phyloP scores from a whole-genome alignment of 1,140 invertebrate genomes.

The Drosophila dunni region DNA sequence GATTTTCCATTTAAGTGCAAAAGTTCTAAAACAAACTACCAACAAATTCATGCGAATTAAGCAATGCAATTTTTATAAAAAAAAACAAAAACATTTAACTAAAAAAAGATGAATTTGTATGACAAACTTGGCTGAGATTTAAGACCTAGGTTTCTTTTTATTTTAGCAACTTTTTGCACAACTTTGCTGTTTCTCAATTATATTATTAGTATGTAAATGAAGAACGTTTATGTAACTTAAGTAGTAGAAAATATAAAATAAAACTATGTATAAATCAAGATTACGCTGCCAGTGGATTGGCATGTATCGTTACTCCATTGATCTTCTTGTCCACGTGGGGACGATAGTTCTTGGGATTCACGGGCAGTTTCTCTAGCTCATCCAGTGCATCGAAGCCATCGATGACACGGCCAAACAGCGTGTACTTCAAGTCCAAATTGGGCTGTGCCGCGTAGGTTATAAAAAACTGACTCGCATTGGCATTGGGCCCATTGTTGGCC shows the following conservation, averaged over 20 bases:
- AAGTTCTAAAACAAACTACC: slow-evolving; percentile 49
- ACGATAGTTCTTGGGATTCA: slow-evolving; percentile 96
- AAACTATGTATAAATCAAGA: slow-evolving; percentile 42
- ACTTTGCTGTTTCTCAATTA: slow-evolving; percentile 76
- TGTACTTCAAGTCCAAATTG: slow-evolving; percentile 98
- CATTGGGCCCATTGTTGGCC: slow-evolving; percentile 99
- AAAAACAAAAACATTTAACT: slow-evolving; percentile 14
- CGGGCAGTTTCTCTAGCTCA: slow-evolving; percentile 97
- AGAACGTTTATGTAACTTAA: slow-evolving; percentile 57
- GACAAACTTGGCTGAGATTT: slow-evolving; percentile 61
- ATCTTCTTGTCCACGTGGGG: slow-evolving; percentile 94
- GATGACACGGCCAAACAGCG: slow-evolving; percentile 98
- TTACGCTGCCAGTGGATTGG: slow-evolving; percentile 95
- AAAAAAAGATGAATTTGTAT: slow-evolving; percentile 40
- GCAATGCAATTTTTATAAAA: slow-evolving; percentile 73
- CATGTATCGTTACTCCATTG: slow-evolving; percentile 96
- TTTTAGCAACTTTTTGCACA: slow-evolving; percentile 72
- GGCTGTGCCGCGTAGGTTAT: slow-evolving; percentile 97
- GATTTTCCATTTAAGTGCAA: slow-evolving; percentile 67
- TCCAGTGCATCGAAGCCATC: slow-evolving; percentile 98
- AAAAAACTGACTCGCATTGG: slow-evolving; percentile 99
- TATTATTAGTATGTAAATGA: slow-evolving; percentile 65
- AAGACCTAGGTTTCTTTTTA: slow-evolving; percentile 34
- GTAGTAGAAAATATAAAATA: slow-evolving; percentile 66
- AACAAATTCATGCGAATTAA: slow-evolving; percentile 36